A percentile compares a stretch with the other conserved stretches of the same genome.
These are phyloP conservation scores for Thalassarche chlororhynchos DNA, from an alignment of 2,113 vertebrate species.

Conservation along the genomic window DNA sequence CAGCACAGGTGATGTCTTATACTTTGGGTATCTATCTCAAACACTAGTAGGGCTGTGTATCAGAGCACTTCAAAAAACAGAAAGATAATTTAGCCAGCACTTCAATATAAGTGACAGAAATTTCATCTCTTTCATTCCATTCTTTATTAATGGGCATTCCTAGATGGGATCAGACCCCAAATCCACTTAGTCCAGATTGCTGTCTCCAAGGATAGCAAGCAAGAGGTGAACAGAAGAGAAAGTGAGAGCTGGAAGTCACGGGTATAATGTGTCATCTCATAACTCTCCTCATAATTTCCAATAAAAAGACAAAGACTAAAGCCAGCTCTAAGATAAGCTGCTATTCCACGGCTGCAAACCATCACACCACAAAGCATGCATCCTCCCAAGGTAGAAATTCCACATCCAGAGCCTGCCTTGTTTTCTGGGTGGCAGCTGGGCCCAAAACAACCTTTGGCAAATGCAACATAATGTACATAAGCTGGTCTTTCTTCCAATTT, in stretches of 20 bases:
- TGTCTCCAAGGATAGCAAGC: neutral
- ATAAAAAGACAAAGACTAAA: neutral
- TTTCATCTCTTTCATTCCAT: neutral
- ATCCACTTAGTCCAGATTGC: neutral
- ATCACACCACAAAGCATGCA: fast-evolving
- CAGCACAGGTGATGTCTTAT: neutral
- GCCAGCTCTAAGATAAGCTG: neutral
- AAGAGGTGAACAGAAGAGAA: neutral
- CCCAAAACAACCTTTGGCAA: slow-evolving; percentile 22
- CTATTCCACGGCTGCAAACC: neutral
- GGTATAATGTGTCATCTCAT: neutral
- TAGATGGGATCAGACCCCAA: neutral
- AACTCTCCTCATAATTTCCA: neutral
- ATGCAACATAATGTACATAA: fast-evolving
- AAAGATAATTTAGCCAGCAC: neutral
- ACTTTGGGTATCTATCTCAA: neutral
- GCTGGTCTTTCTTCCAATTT: neutral
- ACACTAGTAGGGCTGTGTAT: neutral
- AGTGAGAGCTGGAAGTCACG: neutral
- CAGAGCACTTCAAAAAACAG: neutral
- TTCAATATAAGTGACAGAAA: neutral
- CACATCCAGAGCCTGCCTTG: neutral
- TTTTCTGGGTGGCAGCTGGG: neutral
- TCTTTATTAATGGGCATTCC: neutral
- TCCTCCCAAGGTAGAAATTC: neutral